Percentiles rank a stretch among this genome's conserved stretches.
phyloP scores from a whole-genome alignment of 2,113 vertebrate species.

The Myrmecobius fasciatus region DNA sequence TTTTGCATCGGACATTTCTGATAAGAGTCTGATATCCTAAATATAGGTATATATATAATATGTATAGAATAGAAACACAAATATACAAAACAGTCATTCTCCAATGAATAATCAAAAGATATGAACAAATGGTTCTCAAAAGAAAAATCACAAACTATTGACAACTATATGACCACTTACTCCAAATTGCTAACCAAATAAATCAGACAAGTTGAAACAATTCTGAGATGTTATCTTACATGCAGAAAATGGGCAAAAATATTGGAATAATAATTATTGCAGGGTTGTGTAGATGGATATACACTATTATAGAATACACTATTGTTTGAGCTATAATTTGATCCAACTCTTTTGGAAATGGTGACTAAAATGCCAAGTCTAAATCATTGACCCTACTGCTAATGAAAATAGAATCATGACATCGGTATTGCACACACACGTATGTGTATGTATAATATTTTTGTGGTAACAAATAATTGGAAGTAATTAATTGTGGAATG shows the following conservation, averaged over 20 bases:
- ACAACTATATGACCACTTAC: neutral
- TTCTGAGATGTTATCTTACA: neutral
- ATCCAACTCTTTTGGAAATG: neutral
- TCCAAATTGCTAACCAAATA: neutral
- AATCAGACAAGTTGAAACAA: neutral
- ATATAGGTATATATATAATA: no score
- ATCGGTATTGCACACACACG: neutral
- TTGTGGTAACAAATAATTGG: neutral
- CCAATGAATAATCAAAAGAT: neutral
- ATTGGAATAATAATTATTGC: neutral
- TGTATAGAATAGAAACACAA: neutral
- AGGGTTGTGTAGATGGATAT: neutral
- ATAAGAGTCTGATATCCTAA: no score
- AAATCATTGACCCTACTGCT: neutral
- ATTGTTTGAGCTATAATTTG: neutral
- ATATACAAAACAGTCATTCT: neutral
- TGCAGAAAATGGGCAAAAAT: neutral
- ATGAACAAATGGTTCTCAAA: neutral
- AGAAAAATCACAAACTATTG: neutral
- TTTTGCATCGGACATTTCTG: neutral
- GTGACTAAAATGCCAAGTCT: neutral
- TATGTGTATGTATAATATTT: neutral
- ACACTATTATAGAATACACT: neutral
- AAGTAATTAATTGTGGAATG: neutral
- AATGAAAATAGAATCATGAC: neutral